phyloP scores from a whole-genome alignment of 2,888 invertebrate species.

The Aphodius granarius region DNA sequence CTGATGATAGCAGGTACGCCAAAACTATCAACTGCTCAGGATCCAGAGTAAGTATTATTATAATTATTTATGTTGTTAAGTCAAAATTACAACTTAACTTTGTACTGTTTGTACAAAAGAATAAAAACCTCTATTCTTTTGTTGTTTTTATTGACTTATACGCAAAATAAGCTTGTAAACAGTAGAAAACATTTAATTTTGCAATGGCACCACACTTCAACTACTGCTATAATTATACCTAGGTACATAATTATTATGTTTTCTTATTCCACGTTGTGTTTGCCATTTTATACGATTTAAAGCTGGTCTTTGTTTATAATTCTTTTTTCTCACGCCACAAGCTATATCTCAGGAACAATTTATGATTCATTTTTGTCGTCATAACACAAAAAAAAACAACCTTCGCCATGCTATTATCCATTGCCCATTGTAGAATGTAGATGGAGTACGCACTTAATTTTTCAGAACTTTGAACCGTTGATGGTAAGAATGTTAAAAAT shows the following conservation, averaged over 20 bases:
- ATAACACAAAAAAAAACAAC: no score
- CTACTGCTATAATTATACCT: background rate
- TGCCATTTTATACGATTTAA: background rate
- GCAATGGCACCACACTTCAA: background rate
- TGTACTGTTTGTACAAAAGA: no score
- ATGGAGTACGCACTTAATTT: background rate
- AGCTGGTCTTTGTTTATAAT: no score
- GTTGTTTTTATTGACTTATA: no score
- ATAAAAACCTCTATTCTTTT: no score
- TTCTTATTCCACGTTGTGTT: background rate
- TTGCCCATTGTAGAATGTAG: background rate
- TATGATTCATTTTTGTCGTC: no score
- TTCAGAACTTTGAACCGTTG: slow-evolving; percentile 9
- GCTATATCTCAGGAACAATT: no score
- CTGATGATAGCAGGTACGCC: slow-evolving; percentile 56
- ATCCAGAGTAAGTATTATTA: slow-evolving; percentile 55
- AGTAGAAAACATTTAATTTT: background rate
- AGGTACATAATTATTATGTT: background rate
- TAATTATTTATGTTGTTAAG: no score
- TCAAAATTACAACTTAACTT: no score
- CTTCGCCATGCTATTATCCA: no score
- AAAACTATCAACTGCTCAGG: slow-evolving; percentile 60
- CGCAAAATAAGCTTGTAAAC: no score
- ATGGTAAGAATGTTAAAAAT: slow-evolving; percentile 5
- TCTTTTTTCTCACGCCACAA: no score